Percentiles rank a stretch among this genome's conserved stretches.
These are phyloP conservation scores for Carposina sasakii DNA, from an alignment of 1,140 invertebrate species.

Conservation along the genomic window DNA sequence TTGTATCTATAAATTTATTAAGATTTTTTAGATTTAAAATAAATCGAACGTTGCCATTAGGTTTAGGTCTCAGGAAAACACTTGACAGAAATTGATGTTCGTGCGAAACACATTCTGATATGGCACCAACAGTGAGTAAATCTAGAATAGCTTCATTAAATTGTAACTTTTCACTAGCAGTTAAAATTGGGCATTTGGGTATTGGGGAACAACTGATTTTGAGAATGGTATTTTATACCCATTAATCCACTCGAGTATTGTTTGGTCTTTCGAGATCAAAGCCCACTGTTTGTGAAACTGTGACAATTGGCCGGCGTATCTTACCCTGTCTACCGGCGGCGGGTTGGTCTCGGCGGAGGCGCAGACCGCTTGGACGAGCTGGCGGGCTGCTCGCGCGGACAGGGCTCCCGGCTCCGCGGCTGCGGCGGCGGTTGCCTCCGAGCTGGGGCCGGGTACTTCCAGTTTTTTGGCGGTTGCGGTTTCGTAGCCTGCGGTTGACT, in stretches of 20 bases:
- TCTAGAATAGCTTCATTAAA: not conserved
- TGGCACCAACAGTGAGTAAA: conserved; percentile 10
- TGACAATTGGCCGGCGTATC: not conserved
- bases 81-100: conserved; percentile 17
- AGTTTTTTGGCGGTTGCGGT: not conserved
- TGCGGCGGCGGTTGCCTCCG: too few species aligned
- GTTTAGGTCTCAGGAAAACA: conserved; percentile 16
- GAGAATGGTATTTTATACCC: conserved; percentile 8
- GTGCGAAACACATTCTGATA: conserved; percentile 3
- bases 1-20: conserved; percentile 12
- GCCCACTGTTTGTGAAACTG: conserved; percentile 2
- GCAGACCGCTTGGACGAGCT: conserved; percentile 1
- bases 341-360: not conserved
- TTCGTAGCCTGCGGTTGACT: not conserved
- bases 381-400: conserved; percentile 1
- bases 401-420: not conserved
- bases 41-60: conserved; percentile 12
- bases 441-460: too few species aligned
- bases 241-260: not conserved
- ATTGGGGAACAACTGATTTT: not conserved
- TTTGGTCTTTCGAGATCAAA: not conserved
- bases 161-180: not conserved
- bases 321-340: not conserved
- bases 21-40: conserved; percentile 18
- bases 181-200: not conserved